Evolutionary conservation across 1,140 invertebrate genomes (phyloP).

Genomic region (Varroa destructor): DNA sequence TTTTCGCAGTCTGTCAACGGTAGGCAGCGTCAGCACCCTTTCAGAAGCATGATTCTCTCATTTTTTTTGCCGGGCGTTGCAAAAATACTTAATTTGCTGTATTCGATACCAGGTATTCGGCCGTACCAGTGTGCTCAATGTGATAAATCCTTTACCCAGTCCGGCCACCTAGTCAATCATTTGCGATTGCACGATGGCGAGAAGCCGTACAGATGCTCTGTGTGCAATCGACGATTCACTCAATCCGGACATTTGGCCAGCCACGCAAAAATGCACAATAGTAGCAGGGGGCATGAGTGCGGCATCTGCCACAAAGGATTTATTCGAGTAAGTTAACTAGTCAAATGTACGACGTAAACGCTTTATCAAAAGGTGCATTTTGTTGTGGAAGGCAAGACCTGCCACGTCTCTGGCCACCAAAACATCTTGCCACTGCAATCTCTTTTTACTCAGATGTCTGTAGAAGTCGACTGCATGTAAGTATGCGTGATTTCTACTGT

Average conservation of each 20-base stretch:
- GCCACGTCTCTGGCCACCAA: too few species aligned
- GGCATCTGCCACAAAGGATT: constrained; percentile 11
- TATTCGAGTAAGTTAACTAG: not conserved
- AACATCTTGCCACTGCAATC: too few species aligned
- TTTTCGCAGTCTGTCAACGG: too few species aligned
- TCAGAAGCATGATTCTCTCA: not conserved
- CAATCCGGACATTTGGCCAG: constrained; percentile 30
- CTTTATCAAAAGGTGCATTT: too few species aligned
- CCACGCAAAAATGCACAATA: constrained; percentile 19
- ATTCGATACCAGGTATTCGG: constrained; percentile 1
- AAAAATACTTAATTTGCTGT: not conserved
- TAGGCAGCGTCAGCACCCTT: not conserved
- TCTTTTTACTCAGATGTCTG: too few species aligned
- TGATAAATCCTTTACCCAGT: constrained; percentile 58
- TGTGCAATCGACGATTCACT: constrained; percentile 51
- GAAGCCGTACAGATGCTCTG: constrained; percentile 62
- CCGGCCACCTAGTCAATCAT: constrained; percentile 58
- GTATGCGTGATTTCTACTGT: too few species aligned
- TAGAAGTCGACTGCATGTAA: too few species aligned
- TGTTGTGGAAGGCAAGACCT: too few species aligned
- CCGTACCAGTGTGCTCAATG: constrained; percentile 39
- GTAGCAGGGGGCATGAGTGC: constrained; percentile 6
- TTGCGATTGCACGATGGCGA: constrained; percentile 69
- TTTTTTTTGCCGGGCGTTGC: not conserved
- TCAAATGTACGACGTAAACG: too few species aligned